These are phyloP conservation scores for Azorinus chamasolen DNA, from an alignment of 2,888 invertebrate species.

Conservation along the genomic window DNA sequence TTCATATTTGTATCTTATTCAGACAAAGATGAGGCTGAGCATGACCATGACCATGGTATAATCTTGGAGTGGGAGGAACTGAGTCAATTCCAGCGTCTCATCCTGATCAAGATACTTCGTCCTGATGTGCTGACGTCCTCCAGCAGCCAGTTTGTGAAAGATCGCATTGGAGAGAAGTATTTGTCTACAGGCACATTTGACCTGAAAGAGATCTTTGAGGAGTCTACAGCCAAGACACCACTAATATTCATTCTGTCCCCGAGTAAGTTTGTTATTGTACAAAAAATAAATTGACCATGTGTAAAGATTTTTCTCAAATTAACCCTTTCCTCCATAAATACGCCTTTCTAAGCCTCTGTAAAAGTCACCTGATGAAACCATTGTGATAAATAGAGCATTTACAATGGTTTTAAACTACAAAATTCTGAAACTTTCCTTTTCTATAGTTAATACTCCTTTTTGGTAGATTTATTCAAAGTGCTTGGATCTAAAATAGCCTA, in stretches of 20 bases:
- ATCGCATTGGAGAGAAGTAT: constrained; percentile 82
- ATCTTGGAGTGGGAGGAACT: constrained; percentile 82
- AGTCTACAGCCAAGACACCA: constrained; percentile 84
- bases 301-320: too few species aligned
- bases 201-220: constrained; percentile 84
- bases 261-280: too few species aligned
- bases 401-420: too few species aligned
- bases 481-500: too few species aligned
- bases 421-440: too few species aligned
- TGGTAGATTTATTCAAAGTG: too few species aligned
- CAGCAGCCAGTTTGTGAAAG: constrained; percentile 80
- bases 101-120: constrained; percentile 83
- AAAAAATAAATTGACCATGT: too few species aligned
- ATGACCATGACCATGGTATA: constrained; percentile 47
- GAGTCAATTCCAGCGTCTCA: constrained; percentile 81
- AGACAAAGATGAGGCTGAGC: constrained; percentile 18
- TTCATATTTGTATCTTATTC: not conserved
- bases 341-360: too few species aligned
- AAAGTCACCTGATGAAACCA: too few species aligned
- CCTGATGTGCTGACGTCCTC: constrained; percentile 80
- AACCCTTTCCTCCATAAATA: too few species aligned
- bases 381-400: too few species aligned
- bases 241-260: constrained; percentile 86
- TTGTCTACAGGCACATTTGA: constrained; percentile 83
- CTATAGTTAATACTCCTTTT: too few species aligned